A percentile compares a stretch with the other conserved stretches of the same genome.
Conservation (phyloP, 2,113 vertebrate genomes). For the Lucifuga dentata region DNA sequence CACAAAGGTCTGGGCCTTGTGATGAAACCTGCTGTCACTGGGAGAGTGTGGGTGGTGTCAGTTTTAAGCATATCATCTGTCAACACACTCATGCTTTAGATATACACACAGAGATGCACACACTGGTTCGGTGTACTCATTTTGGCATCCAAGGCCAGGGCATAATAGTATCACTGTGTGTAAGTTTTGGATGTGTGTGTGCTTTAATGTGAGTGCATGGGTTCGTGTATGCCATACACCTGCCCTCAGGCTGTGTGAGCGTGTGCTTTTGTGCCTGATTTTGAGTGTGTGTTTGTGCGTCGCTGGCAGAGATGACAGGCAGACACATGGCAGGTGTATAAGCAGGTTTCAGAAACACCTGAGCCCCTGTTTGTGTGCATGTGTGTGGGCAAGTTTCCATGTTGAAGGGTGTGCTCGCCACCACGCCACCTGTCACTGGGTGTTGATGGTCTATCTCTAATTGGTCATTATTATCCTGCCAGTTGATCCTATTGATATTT, state of each 20-base stretch:
- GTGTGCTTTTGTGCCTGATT: conserved; percentile 33
- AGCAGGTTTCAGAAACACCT: conserved; percentile 70
- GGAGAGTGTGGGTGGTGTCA: conserved; percentile 68
- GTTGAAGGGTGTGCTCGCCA: conserved; percentile 56
- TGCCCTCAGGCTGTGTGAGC: conserved; percentile 46
- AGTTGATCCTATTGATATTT: conserved; percentile 31
- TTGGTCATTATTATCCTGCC: conserved; percentile 56
- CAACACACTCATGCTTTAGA: conserved; percentile 45
- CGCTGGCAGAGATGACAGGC: conserved; percentile 61
- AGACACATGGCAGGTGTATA: conserved; percentile 65
- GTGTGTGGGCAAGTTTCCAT: conserved; percentile 11
- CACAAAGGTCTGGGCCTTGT: conserved; percentile 67
- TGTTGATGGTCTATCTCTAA: conserved; percentile 55
- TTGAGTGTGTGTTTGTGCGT: conserved; percentile 40
- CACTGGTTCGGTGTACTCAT: conserved; percentile 37
- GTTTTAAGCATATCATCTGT: conserved; percentile 71
- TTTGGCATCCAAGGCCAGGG: conserved; percentile 66
- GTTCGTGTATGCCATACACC: conserved; percentile 26
- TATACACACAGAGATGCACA: conserved; percentile 16
- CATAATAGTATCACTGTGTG: conserved; percentile 67
- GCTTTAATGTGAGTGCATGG: too few relatives aligned
- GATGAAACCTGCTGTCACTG: conserved; percentile 74
- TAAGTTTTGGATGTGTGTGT: conserved; percentile 50
- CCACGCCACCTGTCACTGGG: conserved; percentile 58
- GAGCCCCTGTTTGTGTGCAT: conserved; percentile 55